Conservation (phyloP, 2,113 vertebrate species). For the Caranx ignobilis region DNA sequence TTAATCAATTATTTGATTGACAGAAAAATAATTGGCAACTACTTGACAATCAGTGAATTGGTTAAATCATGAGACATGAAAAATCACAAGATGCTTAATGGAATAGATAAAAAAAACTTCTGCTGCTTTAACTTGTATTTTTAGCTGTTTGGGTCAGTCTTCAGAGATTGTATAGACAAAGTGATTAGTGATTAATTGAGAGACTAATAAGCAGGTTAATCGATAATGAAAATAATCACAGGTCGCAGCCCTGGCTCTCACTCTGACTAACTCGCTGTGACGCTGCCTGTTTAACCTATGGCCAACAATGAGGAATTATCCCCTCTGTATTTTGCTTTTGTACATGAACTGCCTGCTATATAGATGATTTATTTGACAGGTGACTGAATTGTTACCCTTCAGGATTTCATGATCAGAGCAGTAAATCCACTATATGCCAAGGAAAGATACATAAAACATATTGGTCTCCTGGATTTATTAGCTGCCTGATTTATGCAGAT, state of each 20-base stretch:
- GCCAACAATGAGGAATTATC: constrained; percentile 44
- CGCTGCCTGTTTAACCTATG: constrained; percentile 34
- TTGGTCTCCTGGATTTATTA: constrained; percentile 61
- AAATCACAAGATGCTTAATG: too few species aligned
- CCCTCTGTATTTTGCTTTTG: constrained; percentile 40
- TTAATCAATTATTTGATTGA: background rate
- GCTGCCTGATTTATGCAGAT: constrained; percentile 61
- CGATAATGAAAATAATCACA: constrained; percentile 3
- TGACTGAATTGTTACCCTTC: constrained; percentile 58
- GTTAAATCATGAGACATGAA: too few species aligned
- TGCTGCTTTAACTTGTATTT: too few species aligned
- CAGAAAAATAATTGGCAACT: background rate
- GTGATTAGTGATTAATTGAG: background rate
- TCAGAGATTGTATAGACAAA: background rate
- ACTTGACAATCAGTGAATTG: too few species aligned
- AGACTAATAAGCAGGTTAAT: constrained; percentile 11
- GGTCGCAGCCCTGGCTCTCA: background rate
- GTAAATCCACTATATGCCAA: constrained; percentile 53
- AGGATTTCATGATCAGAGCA: constrained; percentile 51
- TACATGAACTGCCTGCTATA: constrained; percentile 28
- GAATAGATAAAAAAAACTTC: too few species aligned
- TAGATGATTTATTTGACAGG: constrained; percentile 55
- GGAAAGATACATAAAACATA: constrained; percentile 60
- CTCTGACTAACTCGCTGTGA: constrained; percentile 19
- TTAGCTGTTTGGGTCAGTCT: too few species aligned